Evolutionary conservation across 2,888 invertebrate genomes (phyloP).

Genomic region (Archips xylosteana): DNA sequence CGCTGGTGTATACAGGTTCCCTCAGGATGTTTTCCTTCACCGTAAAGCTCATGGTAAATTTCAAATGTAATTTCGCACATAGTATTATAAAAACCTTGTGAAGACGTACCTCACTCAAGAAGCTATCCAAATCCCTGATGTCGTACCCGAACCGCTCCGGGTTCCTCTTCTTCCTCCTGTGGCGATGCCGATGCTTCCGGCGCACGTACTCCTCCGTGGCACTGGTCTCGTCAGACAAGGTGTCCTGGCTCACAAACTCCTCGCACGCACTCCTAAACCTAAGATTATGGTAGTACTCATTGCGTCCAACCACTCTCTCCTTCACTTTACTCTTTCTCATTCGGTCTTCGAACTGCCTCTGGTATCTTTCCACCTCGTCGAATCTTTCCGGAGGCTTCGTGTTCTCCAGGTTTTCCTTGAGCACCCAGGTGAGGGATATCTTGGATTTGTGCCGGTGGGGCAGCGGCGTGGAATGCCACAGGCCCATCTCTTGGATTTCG

Average conservation of each 20-base stretch:
- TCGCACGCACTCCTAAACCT: constrained; percentile 76
- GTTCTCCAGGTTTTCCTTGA: constrained; percentile 87
- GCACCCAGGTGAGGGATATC: constrained; percentile 91
- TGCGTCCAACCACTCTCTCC: constrained; percentile 73
- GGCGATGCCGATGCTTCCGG: constrained; percentile 79
- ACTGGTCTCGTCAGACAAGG: constrained; percentile 71
- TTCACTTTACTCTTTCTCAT: constrained; percentile 59
- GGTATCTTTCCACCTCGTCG: constrained; percentile 56
- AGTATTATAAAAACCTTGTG: too few species aligned
- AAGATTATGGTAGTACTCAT: constrained; percentile 80
- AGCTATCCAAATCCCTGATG: constrained; percentile 92
- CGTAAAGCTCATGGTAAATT: too few species aligned
- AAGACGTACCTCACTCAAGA: constrained; percentile 89
- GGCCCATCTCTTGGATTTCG: constrained; percentile 79
- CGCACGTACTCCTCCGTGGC: constrained; percentile 74
- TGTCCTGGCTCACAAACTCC: constrained; percentile 71
- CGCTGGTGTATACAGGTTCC: too few species aligned
- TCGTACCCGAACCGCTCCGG: constrained; percentile 89
- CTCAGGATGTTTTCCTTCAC: too few species aligned
- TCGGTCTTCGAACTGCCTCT: constrained; percentile 58
- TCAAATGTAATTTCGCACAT: too few species aligned
- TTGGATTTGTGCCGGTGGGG: constrained; percentile 84
- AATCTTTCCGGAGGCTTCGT: constrained; percentile 54
- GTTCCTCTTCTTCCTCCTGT: constrained; percentile 72
- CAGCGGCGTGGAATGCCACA: constrained; percentile 80